phyloP scores from a whole-genome alignment of 2,113 vertebrate species.

The Heptranchias perlo region DNA sequence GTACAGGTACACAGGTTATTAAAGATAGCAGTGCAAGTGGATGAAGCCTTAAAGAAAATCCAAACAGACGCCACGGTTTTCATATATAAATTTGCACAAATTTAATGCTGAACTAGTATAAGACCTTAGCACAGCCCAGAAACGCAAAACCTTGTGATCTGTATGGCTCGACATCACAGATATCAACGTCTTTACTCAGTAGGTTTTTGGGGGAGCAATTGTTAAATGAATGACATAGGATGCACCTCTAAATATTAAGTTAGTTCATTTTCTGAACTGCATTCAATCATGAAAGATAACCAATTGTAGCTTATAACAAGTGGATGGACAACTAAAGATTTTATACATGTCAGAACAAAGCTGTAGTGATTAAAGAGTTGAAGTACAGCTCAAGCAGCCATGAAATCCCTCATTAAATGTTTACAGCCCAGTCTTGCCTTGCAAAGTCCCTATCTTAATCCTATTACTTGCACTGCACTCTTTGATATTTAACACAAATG shows the following conservation, averaged over 20 bases:
- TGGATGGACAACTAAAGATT: neutral
- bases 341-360: slow-evolving; percentile 15
- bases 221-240: neutral
- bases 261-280: neutral
- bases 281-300: slow-evolving; percentile 2
- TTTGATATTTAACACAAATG: slow-evolving; percentile 7
- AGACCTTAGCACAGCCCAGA: neutral
- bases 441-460: neutral
- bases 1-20: neutral
- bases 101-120: neutral
- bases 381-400: neutral
- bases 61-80: neutral
- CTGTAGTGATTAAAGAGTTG: neutral
- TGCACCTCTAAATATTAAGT: neutral
- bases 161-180: neutral
- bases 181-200: neutral
- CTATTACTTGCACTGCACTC: neutral
- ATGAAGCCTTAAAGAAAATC: neutral
- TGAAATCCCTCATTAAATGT: slow-evolving; percentile 25
- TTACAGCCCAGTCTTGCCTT: neutral
- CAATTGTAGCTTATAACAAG: neutral
- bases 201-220: neutral
- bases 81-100: neutral
- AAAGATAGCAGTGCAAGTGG: neutral
- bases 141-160: neutral